Percentiles rank a stretch among this genome's conserved stretches.
Evolutionary conservation across 2,797 vertebrate species (phyloP).

Genomic region (Sebastes miniatus): DNA sequence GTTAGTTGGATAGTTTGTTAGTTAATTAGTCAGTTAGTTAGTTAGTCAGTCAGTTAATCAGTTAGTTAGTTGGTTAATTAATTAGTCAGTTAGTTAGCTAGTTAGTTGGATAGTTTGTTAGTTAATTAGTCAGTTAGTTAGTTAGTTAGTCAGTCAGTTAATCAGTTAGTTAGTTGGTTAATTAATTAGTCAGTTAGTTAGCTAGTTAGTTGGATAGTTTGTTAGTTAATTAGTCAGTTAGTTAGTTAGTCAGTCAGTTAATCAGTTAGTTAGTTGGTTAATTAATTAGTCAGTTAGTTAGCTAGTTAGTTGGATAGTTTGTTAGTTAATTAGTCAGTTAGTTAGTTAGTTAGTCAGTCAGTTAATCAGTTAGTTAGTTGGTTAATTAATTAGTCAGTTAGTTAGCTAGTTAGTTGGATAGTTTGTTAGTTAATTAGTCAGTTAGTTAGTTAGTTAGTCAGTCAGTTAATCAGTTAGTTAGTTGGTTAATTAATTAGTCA

Average conservation of each 20-base stretch:
- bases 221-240: rapidly evolving
- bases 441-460: rapidly evolving
- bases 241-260: rapidly evolving
- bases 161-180: no score
- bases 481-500: rapidly evolving
- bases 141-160: rapidly evolving
- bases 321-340: rapidly evolving
- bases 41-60: no score
- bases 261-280: rapidly evolving
- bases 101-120: no score
- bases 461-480: rapidly evolving
- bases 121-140: rapidly evolving
- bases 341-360: rapidly evolving
- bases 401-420: rapidly evolving
- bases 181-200: no score
- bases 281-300: no score
- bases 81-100: rapidly evolving
- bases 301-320: rapidly evolving
- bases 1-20: no score
- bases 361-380: rapidly evolving
- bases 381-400: rapidly evolving
- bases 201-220: no score
- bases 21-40: no score
- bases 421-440: rapidly evolving
- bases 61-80: no score